Evolutionary conservation across 2,888 invertebrate genomes (phyloP).

Genomic region (Spicauda simplicius): DNA sequence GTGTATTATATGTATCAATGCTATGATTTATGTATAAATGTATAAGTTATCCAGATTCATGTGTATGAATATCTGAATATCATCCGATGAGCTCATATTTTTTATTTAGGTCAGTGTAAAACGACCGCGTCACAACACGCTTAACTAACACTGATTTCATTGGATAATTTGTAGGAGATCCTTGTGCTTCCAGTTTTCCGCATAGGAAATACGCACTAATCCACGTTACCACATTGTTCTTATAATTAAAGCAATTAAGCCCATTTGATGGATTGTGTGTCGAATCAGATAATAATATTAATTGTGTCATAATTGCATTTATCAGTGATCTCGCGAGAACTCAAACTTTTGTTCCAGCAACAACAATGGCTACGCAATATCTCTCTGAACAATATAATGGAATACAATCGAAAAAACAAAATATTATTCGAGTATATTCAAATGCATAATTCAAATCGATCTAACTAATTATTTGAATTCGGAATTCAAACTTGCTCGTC

Average conservation of each 20-base stretch:
- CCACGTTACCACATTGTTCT: slow-evolving; percentile 30
- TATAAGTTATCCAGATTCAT: not conserved
- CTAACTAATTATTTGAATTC: slow-evolving; percentile 1
- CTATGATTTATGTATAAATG: not conserved
- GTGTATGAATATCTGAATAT: not conserved
- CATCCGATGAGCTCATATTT: too few relatives aligned
- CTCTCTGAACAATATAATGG: slow-evolving; percentile 51
- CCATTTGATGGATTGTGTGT: slow-evolving; percentile 38
- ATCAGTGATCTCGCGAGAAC: slow-evolving; percentile 61
- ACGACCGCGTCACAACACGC: too few relatives aligned
- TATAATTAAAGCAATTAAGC: slow-evolving; percentile 25
- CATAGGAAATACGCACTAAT: slow-evolving; percentile 18
- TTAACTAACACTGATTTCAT: too few relatives aligned
- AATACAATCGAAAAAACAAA: slow-evolving; percentile 50
- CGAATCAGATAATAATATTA: slow-evolving; percentile 58
- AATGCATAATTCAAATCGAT: slow-evolving; percentile 7
- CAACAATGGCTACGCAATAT: slow-evolving; percentile 56
- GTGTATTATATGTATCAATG: not conserved
- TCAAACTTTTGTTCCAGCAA: slow-evolving; percentile 58
- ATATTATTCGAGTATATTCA: slow-evolving; percentile 15
- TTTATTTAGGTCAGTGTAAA: too few relatives aligned
- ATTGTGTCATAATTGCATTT: slow-evolving; percentile 59
- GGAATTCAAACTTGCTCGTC: not conserved
- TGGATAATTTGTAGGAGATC: not conserved
- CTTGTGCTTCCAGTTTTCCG: slow-evolving; percentile 15